Base-by-base conservation (phyloP, 1,140 invertebrate species). In the Saccostrea cuccullata region DNA sequence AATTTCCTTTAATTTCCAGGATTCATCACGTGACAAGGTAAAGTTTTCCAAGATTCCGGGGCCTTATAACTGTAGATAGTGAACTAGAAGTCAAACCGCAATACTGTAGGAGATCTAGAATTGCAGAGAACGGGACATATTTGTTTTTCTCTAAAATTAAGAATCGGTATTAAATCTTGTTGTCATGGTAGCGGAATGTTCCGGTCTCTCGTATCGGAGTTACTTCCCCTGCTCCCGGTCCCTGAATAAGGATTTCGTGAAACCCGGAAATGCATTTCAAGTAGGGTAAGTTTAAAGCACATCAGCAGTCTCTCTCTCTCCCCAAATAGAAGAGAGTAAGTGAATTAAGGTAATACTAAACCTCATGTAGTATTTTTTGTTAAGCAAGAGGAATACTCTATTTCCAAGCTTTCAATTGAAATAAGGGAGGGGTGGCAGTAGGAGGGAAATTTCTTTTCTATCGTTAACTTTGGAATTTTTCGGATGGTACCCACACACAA, bases 101-200 rank as follows among this genome's bases (percentile, higher is more conserved):
- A 23, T 23, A 2, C 20, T 67, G 20, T 9, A 20, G 60, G 20
- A 67, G 47, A 47, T 3, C 2, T 36, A 36, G 1, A 47, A 6
- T n/a, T n/a, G 6, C 9, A 47, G 23, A 67, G 1, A n/a, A 67
- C 20, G 60, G 23, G 23, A 67, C 60, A 20, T 2, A 20, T 9
- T 47, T n/a, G n/a, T n/a, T n/a, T n/a, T n/a, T 47, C 13, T 30
- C 5, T 11, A 36, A 13, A 73, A 36, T 9, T 6, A 11, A 73
- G 26, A 23, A 23, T 73, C 13, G 12, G 23, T 30, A 23, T 36
- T 26, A 30, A 15, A 36, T 8, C 11, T 11, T 3, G 70, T 77
- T 77, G 70, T 36, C 70, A 77, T 77, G 70, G 70, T 77, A 77
- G 26, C 70, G 70, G 70, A 77, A 77, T 77, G 70, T 36, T 36